Base-by-base conservation (phyloP, 2,888 invertebrate species). In the Pristionchus japonicus region DNA sequence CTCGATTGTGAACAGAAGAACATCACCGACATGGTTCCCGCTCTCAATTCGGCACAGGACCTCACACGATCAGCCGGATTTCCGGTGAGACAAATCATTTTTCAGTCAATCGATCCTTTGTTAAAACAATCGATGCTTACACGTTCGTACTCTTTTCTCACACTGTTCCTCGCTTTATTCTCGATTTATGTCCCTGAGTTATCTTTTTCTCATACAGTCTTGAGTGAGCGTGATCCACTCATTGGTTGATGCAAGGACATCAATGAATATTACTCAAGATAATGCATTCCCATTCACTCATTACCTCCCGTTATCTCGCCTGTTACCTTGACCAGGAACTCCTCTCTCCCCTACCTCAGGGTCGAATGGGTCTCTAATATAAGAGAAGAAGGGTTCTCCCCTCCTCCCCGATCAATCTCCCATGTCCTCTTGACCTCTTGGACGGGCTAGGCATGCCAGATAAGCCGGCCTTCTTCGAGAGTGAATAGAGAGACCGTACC, bases 21-120 rank as follows among this genome's bases (percentile, higher is more conserved):
- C 89, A 93, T 94, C 88, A 94, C 94, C 31, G 94, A 94, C 89
- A 93, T 94, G 91, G 92, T 93, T 34, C 90, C 93, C 86, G 91
- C 93, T 4, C 92, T 94, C 67, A 94, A 93, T 87, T 91, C 92
- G 23, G 94, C 94, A 67, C 93, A 93, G 70, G 94, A 94, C 89
- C 89, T 93, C 49, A 94, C 94, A n/a, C 89, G 93, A 70, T 91
- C 90, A 40, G 92, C 93, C 47, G 93, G 93, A 89, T 94, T 93
- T 89, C 94, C 94, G 90, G 94, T 94, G 86, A 90, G 93, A 89
- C 37, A 15, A 49, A 47, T 20, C 40, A 1, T 13, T 49, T 67
- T 23, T n/a, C n/a, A n/a, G n/a, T n/a, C n/a, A n/a, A n/a, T n/a
- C n/a, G n/a, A 27, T 43, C 15, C 47, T 37, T 34, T 77, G 23